Evolutionary conservation across 2,888 invertebrate species (phyloP).

Genomic region (Enoplolaimus lenunculus): DNA sequence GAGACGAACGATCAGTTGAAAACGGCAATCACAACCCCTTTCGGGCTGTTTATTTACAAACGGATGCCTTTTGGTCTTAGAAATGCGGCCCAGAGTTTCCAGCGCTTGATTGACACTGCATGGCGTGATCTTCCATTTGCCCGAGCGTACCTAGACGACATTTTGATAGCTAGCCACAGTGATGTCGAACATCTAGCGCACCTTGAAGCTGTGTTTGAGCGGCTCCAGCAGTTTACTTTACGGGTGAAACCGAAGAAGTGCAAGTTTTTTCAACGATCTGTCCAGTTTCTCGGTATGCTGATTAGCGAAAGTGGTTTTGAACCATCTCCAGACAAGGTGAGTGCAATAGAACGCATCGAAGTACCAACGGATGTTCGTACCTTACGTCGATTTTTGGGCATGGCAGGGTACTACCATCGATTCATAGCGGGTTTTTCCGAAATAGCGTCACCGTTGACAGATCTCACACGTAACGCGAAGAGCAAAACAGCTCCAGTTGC

Average conservation of each 20-base stretch:
- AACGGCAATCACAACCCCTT: slow-evolving; percentile 6
- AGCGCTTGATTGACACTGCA: neutral
- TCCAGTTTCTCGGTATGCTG: neutral
- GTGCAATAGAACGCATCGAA: neutral
- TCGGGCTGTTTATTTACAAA: neutral
- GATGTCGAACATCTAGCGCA: neutral
- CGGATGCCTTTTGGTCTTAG: neutral
- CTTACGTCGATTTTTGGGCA: neutral
- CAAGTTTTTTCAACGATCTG: neutral
- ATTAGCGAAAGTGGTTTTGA: neutral
- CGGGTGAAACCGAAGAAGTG: neutral
- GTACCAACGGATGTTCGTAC: neutral
- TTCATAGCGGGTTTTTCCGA: neutral
- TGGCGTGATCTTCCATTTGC: neutral
- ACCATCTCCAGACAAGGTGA: neutral
- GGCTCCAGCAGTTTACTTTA: neutral
- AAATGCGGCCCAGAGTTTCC: neutral
- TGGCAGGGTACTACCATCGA: neutral
- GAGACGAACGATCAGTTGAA: neutral
- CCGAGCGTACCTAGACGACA: neutral
- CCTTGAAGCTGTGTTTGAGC: neutral
- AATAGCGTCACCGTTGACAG: neutral
- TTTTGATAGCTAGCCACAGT: neutral
- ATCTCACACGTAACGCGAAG: neutral
- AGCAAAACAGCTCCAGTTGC: neutral